Base-by-base conservation (phyloP, 2,797 vertebrate species). In the Myripristis murdjan region DNA sequence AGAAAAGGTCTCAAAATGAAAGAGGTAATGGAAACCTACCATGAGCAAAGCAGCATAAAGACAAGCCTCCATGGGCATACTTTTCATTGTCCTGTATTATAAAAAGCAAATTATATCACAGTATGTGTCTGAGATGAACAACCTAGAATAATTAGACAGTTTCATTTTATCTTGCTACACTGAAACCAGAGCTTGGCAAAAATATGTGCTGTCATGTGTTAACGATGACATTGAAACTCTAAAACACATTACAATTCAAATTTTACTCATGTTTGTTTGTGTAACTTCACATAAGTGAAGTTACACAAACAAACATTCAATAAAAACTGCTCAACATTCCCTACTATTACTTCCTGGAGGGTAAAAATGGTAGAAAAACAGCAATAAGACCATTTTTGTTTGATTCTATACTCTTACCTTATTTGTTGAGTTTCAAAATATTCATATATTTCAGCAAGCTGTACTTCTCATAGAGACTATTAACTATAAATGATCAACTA, bases 11-110 rank as follows among this genome's bases (percentile, higher is more conserved):
- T n/a, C 48, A 22, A 70, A 16, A 49, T 10, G 4, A 12, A 11
- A 63, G 4, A 1, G 0, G 16, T 39, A 20, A 16, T 60, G 53
- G 5, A 77, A 23, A 83, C 85, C 14, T 79, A 90, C 90, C 81
- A 69, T 49, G 16, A 88, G 46, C 31, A 89, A 43, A 58, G 37
- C 53, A 0, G 80, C 66, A 73, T 7, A 48, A 18, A 81, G 20
- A 60, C 35, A 55, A 44, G 28, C 15, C 18, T 77, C 82, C 60
- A 75, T 53, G 28, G 39, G 46, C 0, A 63, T 60, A 76, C 18
- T 18, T 11, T 75, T 53, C 61, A 56, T 64, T 1, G 0, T 61
- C 39, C 33, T 67, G 53, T 8, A 39, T 14, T 14, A 39, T 39
- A 12, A 12, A 39, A 4, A 39, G 10, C 2, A 4, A 39, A 11